phyloP scores from a whole-genome alignment of 2,797 vertebrate genomes.

The Lithobates sylvaticus region DNA sequence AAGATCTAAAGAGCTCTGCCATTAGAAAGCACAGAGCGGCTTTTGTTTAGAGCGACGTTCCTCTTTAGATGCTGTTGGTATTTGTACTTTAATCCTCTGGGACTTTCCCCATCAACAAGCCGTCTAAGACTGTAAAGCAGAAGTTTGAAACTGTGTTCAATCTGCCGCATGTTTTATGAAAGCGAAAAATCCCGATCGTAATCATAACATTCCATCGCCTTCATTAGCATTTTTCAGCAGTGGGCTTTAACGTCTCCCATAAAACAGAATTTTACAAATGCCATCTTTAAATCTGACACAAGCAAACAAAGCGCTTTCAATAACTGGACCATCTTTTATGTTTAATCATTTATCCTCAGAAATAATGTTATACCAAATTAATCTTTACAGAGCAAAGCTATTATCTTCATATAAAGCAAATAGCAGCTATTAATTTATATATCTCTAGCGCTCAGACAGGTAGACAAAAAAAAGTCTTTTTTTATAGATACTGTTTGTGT shows the following conservation, averaged over 20 bases:
- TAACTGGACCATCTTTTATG: slow-evolving; percentile 12
- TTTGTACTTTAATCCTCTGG: background rate
- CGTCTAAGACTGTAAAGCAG: background rate
- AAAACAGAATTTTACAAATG: slow-evolving; percentile 24
- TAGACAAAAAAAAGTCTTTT: background rate
- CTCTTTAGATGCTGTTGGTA: background rate
- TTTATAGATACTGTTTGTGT: slow-evolving; percentile 41
- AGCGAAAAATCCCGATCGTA: background rate
- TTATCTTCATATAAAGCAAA: slow-evolving; percentile 47
- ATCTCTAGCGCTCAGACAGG: slow-evolving; percentile 3
- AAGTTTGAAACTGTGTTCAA: background rate
- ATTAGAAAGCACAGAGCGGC: background rate
- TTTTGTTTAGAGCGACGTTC: background rate
- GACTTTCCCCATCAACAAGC: background rate
- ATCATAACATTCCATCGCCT: background rate
- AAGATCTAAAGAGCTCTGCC: background rate
- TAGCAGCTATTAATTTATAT: slow-evolving; percentile 45
- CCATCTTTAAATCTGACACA: slow-evolving; percentile 38
- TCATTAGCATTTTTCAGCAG: slow-evolving; percentile 13
- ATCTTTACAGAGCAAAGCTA: slow-evolving; percentile 50
- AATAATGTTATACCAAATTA: slow-evolving; percentile 43
- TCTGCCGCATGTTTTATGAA: background rate
- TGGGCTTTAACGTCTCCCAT: slow-evolving; percentile 8
- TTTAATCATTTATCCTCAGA: slow-evolving; percentile 30
- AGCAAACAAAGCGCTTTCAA: slow-evolving; percentile 36